Conservation (phyloP, 1,140 invertebrate species). For the Pteromalus puparum region DNA sequence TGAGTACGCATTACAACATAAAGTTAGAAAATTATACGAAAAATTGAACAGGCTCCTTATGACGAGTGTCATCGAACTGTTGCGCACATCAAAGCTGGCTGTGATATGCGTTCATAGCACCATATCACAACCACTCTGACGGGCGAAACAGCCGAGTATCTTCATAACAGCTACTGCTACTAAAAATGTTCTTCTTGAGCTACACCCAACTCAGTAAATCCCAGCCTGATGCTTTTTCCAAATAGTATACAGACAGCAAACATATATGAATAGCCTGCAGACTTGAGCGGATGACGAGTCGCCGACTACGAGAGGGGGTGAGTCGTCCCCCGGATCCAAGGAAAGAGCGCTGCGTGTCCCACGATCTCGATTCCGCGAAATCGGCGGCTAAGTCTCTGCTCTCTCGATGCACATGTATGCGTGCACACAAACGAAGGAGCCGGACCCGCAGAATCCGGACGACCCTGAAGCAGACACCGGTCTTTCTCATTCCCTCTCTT, state of each 20-base stretch:
- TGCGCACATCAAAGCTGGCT: slow-evolving; percentile 95
- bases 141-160: slow-evolving; percentile 68
- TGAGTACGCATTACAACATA: background rate
- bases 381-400: slow-evolving; percentile 11
- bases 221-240: too few species aligned
- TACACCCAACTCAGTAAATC: too few species aligned
- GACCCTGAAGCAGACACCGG: slow-evolving; percentile 48
- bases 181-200: background rate
- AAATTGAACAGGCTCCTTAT: background rate
- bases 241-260: too few species aligned
- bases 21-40: background rate
- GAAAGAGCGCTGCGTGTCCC: slow-evolving; percentile 34
- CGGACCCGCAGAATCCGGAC: slow-evolving; percentile 46
- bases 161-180: background rate
- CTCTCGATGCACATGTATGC: background rate
- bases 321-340: slow-evolving; percentile 8
- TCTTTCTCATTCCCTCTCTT: slow-evolving; percentile 19
- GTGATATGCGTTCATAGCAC: slow-evolving; percentile 85
- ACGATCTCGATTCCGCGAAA: slow-evolving; percentile 51
- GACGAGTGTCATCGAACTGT: slow-evolving; percentile 65
- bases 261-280: too few species aligned
- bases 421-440: background rate
- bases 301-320: background rate
- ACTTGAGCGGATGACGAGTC: too few species aligned
- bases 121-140: slow-evolving; percentile 90